Percentiles rank a stretch among this genome's conserved stretches.
Conservation (phyloP, 2,888 invertebrate species). For the Zonitis immaculata region DNA sequence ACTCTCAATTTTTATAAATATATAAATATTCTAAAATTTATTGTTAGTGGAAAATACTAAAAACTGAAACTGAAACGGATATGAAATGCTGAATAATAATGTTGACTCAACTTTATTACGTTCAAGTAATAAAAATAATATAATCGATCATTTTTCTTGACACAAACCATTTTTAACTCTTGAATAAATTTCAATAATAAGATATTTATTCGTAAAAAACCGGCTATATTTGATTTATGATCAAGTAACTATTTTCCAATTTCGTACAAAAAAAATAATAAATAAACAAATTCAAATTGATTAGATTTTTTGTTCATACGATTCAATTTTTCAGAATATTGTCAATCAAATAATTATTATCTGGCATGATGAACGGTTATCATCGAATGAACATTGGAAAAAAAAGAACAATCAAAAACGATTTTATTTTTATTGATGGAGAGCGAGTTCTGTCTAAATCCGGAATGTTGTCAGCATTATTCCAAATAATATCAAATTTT, state of each 20-base stretch:
- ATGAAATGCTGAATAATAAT: conserved; percentile 1
- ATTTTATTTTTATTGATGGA: too few species aligned
- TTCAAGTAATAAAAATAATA: background rate
- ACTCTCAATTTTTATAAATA: background rate
- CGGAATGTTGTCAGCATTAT: too few species aligned
- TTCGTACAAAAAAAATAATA: too few species aligned
- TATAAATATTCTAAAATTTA: background rate
- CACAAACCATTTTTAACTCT: background rate
- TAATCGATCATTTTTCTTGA: background rate
- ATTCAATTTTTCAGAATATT: too few species aligned
- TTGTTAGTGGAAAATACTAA: background rate
- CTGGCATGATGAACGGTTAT: too few species aligned
- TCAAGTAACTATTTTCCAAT: background rate
- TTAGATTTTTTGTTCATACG: too few species aligned
- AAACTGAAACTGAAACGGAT: background rate
- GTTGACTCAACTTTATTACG: background rate
- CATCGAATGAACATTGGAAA: too few species aligned
- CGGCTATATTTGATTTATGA: background rate
- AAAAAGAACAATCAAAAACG: too few species aligned
- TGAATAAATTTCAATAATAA: conserved; percentile 2
- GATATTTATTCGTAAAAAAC: background rate
- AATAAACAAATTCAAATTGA: background rate
- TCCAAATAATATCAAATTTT: too few species aligned
- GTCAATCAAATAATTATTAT: too few species aligned
- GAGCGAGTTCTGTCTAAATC: too few species aligned